phyloP scores from a whole-genome alignment of 2,113 vertebrate species.

The Ardeotis arabs region DNA sequence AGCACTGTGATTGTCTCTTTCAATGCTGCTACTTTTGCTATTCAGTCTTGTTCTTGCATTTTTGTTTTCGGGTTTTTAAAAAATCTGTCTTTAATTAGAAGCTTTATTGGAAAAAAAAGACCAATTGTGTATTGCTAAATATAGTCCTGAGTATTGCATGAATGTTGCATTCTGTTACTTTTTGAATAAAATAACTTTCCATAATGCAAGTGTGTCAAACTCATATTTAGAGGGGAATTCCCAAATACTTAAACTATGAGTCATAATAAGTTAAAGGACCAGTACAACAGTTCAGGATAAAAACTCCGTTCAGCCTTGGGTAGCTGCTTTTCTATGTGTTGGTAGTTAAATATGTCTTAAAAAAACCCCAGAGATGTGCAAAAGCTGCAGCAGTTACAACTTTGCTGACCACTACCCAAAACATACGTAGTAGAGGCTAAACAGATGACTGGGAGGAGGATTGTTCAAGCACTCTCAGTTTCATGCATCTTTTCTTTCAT shows the following conservation, averaged over 20 bases:
- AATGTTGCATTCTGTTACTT: conserved; percentile 43
- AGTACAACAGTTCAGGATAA: conserved; percentile 9
- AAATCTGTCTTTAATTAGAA: conserved; percentile 51
- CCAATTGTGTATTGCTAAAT: conserved; percentile 29
- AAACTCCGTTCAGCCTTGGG: conserved; percentile 1
- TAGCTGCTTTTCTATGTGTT: not conserved
- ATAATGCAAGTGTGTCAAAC: conserved; percentile 55
- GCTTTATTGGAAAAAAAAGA: not conserved
- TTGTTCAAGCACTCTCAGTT: not conserved
- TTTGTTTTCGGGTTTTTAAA: not conserved
- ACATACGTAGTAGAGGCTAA: not conserved
- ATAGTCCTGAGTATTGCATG: conserved; percentile 29
- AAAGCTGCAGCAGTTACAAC: not conserved
- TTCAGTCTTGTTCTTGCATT: not conserved
- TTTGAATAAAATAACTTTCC: conserved; percentile 64
- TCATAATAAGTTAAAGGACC: conserved; percentile 62
- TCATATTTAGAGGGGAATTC: conserved; percentile 65
- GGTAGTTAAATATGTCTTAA: not conserved
- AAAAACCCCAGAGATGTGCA: not conserved
- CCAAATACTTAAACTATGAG: conserved; percentile 61
- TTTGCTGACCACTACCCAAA: not conserved
- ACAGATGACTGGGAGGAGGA: not conserved
- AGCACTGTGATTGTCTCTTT: not conserved
- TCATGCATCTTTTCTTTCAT: not conserved
- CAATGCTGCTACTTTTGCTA: not conserved